Conservation (phyloP, 2,797 vertebrate species). For the Mergus octosetaceus region DNA sequence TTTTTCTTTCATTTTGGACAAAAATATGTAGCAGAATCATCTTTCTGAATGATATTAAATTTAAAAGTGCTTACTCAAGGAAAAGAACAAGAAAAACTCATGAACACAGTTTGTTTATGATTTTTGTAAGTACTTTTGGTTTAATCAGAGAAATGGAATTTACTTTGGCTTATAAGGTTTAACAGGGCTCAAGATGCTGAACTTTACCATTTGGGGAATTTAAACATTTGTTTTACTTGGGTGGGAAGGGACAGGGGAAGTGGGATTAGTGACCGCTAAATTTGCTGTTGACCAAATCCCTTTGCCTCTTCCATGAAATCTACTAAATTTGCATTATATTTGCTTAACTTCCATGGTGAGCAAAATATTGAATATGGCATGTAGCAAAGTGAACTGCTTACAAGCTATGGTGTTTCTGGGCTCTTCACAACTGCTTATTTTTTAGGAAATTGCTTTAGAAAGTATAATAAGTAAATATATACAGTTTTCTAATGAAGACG, state of each 20-base stretch:
- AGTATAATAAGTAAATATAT: neutral
- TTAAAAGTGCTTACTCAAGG: constrained; percentile 24
- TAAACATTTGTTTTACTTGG: constrained; percentile 43
- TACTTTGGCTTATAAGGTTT: constrained; percentile 43
- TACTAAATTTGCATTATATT: constrained; percentile 18
- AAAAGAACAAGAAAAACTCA: neutral
- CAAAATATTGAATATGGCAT: neutral
- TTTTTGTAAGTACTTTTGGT: constrained; percentile 33
- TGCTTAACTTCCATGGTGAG: neutral
- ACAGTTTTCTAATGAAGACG: neutral
- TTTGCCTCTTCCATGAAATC: constrained; percentile 11
- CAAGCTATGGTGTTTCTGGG: neutral
- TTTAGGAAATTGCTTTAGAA: neutral
- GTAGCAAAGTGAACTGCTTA: neutral
- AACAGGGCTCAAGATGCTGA: constrained; percentile 22
- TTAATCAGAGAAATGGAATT: constrained; percentile 59
- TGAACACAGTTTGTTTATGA: neutral
- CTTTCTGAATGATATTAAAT: neutral
- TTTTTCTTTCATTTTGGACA: neutral
- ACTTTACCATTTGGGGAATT: constrained; percentile 39
- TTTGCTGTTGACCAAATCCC: constrained; percentile 24
- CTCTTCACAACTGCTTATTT: neutral
- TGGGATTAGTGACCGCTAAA: constrained; percentile 12
- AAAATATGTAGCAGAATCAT: neutral
- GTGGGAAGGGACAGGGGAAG: neutral